phyloP scores from a whole-genome alignment of 2,113 vertebrate genomes.

The Oenanthe oenanthe region DNA sequence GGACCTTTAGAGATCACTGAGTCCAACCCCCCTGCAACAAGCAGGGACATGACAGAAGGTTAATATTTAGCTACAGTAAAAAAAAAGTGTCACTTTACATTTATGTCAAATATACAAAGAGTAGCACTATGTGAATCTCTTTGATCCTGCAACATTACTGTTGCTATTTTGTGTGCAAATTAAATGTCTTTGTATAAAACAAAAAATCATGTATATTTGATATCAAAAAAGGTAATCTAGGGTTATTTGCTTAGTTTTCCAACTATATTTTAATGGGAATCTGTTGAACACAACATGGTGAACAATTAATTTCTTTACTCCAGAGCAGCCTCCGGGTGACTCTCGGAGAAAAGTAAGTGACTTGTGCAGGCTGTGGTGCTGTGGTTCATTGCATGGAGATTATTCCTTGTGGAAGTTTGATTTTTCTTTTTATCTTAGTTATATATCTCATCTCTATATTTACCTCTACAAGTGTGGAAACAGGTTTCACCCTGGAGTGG shows the following conservation, averaged over 20 bases:
- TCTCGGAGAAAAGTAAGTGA: slow-evolving; percentile 99
- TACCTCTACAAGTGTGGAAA: slow-evolving; percentile 59
- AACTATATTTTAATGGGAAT: slow-evolving; percentile 53
- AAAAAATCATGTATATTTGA: not conserved
- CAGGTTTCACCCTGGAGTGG: slow-evolving; percentile 79
- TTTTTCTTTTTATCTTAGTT: slow-evolving; percentile 57
- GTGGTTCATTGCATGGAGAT: slow-evolving; percentile 85
- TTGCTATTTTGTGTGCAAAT: not conserved
- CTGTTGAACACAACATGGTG: slow-evolving; percentile 71
- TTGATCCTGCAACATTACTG: not conserved
- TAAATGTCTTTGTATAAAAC: not conserved
- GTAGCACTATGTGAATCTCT: not conserved
- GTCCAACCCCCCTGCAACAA: not conserved
- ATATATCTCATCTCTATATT: slow-evolving; percentile 41
- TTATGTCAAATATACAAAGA: not conserved
- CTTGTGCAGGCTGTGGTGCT: slow-evolving; percentile 72
- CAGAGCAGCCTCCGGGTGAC: slow-evolving; percentile 98
- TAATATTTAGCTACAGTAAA: not conserved
- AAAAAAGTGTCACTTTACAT: not conserved
- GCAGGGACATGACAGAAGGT: not conserved
- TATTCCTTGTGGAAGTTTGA: slow-evolving; percentile 63
- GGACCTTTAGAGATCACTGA: not conserved
- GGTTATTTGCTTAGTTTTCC: slow-evolving; percentile 24
- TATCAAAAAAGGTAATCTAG: not conserved
- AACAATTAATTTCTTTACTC: slow-evolving; percentile 87